Evolutionary conservation across 2,797 vertebrate species (phyloP), one percentile per base, ranked within the genome.

Genomic region (Otus scops): DNA sequence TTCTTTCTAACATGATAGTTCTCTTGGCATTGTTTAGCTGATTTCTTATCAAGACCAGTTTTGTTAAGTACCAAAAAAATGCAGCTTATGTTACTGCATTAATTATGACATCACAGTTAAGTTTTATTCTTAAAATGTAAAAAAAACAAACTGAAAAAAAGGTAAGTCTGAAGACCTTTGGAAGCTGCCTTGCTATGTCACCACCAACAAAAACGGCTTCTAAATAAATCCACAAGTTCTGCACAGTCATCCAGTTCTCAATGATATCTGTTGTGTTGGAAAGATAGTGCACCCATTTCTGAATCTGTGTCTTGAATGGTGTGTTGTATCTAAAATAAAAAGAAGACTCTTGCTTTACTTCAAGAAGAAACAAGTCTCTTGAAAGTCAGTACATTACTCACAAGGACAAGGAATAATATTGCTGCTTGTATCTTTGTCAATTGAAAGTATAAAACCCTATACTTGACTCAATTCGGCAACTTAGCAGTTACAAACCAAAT

Each of bases 221-320:
- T 95, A 99, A 98, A 95, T 99, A 99, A 97, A 99, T 98, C 99
- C 99, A 99, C 57, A 99, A 97, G 94, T 99, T 99, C 96, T 99
- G 99, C n/a, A 99, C 99, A 1, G 97, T 99, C 98, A 99, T 98
- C 99, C 99, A 99, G 97, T 98, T 99, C 96, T 99, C 99, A 43
- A 99, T 99, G 57, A 99, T 98, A 94, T 99, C 99, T 12, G 98
- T 98, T 30, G 99, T 99, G 97, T 98, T 99, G 93, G 99, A 99
- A 81, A 99, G 98, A 96, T 98, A 98, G 57, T 99, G 99, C 47
- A 99, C 98, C 99, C 99, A 99, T 82, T 99, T 99, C 96, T 99
- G 99, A 96, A 99, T 99, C 97, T 99, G 99, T 34, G 95, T 93
- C 98, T 99, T 99, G 97, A 99, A 99, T 5, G 99, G 99, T 14